Evolutionary conservation across 2,888 invertebrate species (phyloP).

Genomic region (Scaptomyza caliginosa): DNA sequence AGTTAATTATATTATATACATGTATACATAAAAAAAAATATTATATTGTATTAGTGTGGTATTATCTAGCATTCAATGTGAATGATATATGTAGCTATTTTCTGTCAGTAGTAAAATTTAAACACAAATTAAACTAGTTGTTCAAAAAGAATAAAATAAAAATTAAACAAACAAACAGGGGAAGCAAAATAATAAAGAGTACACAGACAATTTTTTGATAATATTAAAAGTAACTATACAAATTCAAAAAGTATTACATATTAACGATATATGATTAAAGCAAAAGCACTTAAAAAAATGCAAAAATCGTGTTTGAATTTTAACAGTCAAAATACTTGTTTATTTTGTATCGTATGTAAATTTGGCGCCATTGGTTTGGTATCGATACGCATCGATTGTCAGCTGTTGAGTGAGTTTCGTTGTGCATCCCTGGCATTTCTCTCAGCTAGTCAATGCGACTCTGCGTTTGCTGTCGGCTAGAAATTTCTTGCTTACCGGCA

Average conservation of each 20-base stretch:
- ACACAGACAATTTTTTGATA: slow-evolving; percentile 66
- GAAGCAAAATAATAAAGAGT: slow-evolving; percentile 25
- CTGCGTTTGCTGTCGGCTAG: background rate
- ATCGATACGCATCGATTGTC: slow-evolving; percentile 16
- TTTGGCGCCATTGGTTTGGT: background rate
- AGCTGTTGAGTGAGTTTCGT: too few species aligned
- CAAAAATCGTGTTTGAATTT: slow-evolving; percentile 11
- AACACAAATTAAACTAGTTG: slow-evolving; percentile 67
- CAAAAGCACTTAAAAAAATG: slow-evolving; percentile 27
- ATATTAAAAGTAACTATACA: slow-evolving; percentile 33
- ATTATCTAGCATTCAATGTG: slow-evolving; percentile 63
- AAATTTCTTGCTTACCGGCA: background rate
- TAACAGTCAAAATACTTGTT: background rate
- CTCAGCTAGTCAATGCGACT: slow-evolving; percentile 15
- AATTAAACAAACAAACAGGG: slow-evolving; percentile 9
- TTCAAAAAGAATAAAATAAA: slow-evolving; percentile 43
- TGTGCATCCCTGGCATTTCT: background rate
- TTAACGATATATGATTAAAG: slow-evolving; percentile 57
- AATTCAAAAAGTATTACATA: slow-evolving; percentile 59
- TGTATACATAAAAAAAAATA: slow-evolving; percentile 22
- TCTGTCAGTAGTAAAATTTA: slow-evolving; percentile 71
- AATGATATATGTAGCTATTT: slow-evolving; percentile 52
- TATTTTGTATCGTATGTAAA: background rate
- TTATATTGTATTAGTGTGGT: slow-evolving; percentile 52
- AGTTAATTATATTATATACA: slow-evolving; percentile 50